A percentile compares a stretch with the other conserved stretches of the same genome.
phyloP scores from a whole-genome alignment of 2,113 vertebrate species.

The Ardeotis arabs region DNA sequence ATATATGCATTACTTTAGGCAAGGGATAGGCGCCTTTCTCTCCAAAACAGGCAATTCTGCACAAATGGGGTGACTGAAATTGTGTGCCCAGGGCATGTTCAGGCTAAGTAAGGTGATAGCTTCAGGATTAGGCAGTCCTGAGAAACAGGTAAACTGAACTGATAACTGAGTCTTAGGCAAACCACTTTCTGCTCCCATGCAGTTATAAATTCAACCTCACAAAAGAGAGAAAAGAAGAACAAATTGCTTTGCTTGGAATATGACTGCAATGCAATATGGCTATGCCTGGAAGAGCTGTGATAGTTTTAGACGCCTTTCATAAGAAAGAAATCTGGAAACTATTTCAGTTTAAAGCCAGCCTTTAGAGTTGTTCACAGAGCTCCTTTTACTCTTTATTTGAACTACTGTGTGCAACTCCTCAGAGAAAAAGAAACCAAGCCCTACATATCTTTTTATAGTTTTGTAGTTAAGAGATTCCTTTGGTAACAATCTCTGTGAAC shows the following conservation, averaged over 20 bases:
- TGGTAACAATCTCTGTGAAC: background rate
- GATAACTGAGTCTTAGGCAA: background rate
- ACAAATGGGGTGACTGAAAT: rapidly evolving
- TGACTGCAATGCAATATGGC: too few species aligned
- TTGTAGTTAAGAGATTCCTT: background rate
- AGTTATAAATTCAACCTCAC: background rate
- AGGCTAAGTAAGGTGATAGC: background rate
- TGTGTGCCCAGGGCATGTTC: background rate
- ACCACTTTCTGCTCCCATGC: background rate
- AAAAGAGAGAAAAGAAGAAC: background rate
- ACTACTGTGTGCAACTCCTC: background rate
- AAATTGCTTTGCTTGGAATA: background rate
- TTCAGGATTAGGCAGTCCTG: background rate
- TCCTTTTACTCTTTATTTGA: background rate
- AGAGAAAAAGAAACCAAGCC: background rate
- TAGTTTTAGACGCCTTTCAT: background rate
- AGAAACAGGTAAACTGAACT: background rate
- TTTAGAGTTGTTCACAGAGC: background rate
- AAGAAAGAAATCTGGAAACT: background rate
- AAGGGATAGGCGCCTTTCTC: background rate
- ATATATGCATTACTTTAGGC: background rate
- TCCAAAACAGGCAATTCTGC: background rate
- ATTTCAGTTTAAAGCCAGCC: background rate
- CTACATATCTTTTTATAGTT: background rate
- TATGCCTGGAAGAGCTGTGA: background rate